Evolutionary conservation across 2,113 vertebrate genomes (phyloP).

Genomic region (Herpetotheres cachinnans): DNA sequence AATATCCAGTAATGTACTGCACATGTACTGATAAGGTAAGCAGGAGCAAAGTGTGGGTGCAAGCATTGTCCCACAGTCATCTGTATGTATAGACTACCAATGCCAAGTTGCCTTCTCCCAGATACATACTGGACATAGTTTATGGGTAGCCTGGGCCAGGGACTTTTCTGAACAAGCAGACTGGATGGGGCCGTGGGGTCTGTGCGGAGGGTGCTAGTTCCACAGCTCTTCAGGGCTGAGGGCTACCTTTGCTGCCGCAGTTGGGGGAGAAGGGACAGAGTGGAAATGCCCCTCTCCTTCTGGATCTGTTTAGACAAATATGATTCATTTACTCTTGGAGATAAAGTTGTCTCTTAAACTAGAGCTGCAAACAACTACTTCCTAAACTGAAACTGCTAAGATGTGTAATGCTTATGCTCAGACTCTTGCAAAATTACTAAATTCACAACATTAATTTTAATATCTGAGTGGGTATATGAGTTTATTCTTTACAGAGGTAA

Average conservation of each 20-base stretch:
- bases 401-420: not conserved
- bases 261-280: not conserved
- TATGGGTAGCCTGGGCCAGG: not conserved
- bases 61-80: not conserved
- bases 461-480: not conserved
- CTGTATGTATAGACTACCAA: rapidly evolving
- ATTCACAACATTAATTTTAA: not conserved
- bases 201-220: not conserved
- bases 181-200: not conserved
- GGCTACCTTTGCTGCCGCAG: not conserved
- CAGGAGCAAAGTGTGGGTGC: not conserved
- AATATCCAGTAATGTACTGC: not conserved
- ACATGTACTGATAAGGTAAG: not conserved
- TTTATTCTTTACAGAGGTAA: not conserved
- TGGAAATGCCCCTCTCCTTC: not conserved
- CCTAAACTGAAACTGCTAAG: not conserved
- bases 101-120: not conserved
- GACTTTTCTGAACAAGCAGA: not conserved
- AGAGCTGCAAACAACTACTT: not conserved
- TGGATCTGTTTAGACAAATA: not conserved
- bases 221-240: rapidly evolving
- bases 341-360: not conserved
- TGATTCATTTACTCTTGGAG: not conserved
- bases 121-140: not conserved
- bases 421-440: not conserved